phyloP scores from a whole-genome alignment of 2,113 vertebrate species.

The Glaucidium brasilianum region DNA sequence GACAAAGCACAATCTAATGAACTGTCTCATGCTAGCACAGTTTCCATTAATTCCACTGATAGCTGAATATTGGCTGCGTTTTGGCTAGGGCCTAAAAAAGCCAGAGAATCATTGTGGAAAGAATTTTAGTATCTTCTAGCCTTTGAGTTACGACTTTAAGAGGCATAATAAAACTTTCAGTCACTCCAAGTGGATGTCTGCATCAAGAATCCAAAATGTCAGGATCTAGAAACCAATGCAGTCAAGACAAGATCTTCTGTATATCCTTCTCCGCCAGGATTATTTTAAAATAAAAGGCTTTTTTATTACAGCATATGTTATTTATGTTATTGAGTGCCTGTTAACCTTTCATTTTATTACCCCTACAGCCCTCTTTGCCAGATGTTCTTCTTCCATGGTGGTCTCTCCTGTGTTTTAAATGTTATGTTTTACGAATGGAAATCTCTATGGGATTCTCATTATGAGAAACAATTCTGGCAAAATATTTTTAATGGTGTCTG shows the following conservation, averaged over 20 bases:
- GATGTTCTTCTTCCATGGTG: background rate
- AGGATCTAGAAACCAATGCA: background rate
- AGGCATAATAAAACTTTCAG: background rate
- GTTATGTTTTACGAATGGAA: background rate
- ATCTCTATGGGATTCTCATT: background rate
- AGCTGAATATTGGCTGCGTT: background rate
- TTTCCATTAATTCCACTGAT: background rate
- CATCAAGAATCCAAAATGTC: background rate
- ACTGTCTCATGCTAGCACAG: background rate
- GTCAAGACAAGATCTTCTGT: background rate
- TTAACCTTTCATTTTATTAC: background rate
- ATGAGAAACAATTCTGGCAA: background rate
- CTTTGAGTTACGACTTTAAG: background rate
- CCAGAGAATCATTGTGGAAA: background rate
- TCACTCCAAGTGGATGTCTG: background rate
- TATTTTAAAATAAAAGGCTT: background rate
- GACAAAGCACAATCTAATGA: background rate
- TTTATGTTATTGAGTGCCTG: background rate
- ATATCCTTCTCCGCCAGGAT: background rate
- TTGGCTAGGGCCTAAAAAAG: background rate
- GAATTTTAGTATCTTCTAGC: background rate
- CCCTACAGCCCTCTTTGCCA: background rate
- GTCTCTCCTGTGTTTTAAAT: background rate
- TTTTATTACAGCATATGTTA: background rate
- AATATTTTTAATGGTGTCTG: background rate